A percentile compares a stretch with the other conserved stretches of the same genome.
Conservation (phyloP, 2,797 vertebrate species). For the Ptychobarbus kaznakovi region DNA sequence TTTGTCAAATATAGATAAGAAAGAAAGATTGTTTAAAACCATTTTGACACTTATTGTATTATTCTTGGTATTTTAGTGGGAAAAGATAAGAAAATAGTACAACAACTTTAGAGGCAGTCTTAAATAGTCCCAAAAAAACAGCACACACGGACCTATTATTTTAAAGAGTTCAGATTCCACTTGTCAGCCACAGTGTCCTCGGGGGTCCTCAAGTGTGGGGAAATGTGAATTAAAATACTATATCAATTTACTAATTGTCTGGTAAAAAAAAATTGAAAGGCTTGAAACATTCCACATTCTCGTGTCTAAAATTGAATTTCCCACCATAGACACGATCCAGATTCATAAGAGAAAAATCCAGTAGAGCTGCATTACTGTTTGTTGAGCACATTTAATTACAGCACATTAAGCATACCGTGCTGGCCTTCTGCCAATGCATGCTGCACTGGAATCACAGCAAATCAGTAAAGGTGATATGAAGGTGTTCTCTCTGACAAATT, state of each 20-base stretch:
- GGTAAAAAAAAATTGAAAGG: not conserved
- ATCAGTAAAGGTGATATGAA: not conserved
- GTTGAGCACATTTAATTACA: not conserved
- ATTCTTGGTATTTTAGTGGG: not conserved
- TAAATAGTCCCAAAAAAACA: not conserved
- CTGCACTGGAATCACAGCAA: not conserved
- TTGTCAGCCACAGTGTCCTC: not conserved
- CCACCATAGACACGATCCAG: not conserved
- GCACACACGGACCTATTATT: not conserved
- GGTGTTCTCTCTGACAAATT: slow-evolving; percentile 9
- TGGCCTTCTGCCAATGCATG: not conserved
- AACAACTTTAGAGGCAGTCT: not conserved
- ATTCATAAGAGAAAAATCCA: slow-evolving; percentile 1
- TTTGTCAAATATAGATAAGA: not conserved
- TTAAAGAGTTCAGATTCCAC: not conserved
- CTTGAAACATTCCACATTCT: not conserved
- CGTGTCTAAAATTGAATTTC: not conserved
- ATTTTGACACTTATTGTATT: not conserved
- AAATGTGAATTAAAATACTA: not conserved
- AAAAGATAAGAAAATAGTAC: no score
- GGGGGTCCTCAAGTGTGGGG: not conserved
- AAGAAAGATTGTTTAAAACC: not conserved
- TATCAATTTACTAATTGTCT: not conserved
- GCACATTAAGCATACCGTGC: not conserved
- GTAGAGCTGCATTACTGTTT: not conserved